phyloP scores from a whole-genome alignment of 1,140 invertebrate genomes.

The Phocides pigmalion region DNA sequence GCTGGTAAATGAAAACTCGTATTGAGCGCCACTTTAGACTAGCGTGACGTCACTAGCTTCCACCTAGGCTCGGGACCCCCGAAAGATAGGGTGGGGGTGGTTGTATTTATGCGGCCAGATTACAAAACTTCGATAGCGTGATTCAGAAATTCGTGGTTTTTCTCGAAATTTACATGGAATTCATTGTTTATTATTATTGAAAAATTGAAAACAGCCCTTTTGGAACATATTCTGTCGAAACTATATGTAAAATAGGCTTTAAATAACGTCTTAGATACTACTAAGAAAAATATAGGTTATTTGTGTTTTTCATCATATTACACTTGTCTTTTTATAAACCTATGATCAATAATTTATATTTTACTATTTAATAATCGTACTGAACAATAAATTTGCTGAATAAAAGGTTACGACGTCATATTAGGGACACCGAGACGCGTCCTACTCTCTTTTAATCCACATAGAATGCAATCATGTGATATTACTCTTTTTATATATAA shows the following conservation, averaged over 20 bases:
- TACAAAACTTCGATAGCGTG: too few species aligned
- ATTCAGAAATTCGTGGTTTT: too few species aligned
- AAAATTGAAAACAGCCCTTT: background rate
- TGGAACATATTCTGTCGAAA: too few species aligned
- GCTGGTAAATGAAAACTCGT: background rate
- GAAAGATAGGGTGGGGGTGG: background rate
- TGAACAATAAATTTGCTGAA: background rate
- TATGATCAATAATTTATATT: background rate
- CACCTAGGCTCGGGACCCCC: background rate
- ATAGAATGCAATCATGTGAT: background rate
- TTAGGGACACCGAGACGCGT: background rate
- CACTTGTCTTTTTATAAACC: too few species aligned
- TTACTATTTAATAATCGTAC: background rate
- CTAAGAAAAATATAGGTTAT: too few species aligned
- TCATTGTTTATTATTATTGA: background rate
- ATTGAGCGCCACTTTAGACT: background rate
- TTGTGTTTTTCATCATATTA: too few species aligned
- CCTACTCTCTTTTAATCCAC: background rate
- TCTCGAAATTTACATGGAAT: background rate
- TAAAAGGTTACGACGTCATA: background rate
- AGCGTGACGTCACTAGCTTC: background rate
- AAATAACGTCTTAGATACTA: too few species aligned
- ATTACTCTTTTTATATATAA: too few species aligned
- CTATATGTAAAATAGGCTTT: too few species aligned
- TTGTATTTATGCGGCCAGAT: too few species aligned